Evolutionary conservation across 2,888 invertebrate genomes (phyloP), one percentile per base, ranked within the genome.

Genomic region (Ectemnius cavifrons): DNA sequence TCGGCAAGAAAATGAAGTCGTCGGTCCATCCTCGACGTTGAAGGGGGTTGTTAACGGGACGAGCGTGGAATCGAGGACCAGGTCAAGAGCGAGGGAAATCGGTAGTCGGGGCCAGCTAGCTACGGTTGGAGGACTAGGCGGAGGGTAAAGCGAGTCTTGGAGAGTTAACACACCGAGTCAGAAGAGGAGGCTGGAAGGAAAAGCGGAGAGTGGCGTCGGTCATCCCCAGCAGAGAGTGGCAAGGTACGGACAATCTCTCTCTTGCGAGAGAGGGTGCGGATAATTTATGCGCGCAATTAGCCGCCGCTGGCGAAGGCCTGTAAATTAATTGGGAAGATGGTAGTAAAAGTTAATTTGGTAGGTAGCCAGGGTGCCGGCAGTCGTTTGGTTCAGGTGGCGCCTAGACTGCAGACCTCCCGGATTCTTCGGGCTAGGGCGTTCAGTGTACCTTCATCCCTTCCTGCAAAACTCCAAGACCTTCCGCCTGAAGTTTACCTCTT

Each of bases 301-400:
- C 84, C 81, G 82, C 84, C 81, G 82, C 82, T 81, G 73, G 83
- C 78, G 82, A 77, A 73, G 75, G 82, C 84, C 82, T 87, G 86
- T 85, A 89, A 89, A 89, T 89, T 89, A 89, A 89, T 89, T 88
- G 87, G 86, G 85, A 88, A 87, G 87, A 86, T 83, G 88, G 86
- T 86, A 86, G 88, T 89, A 88, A 89, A 89, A 89, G 88, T 89
- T 89, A 89, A 89, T 89, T 89, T 89, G 84, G 86, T 88, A 85
- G 87, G 84, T 84, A 75, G 84, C 83, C 81, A 83, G 81, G 75
- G 79, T 71, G 63, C 72, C 66, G 83, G 78, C 81, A 86, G 87
- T 86, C 88, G 86, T 89, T 89, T 85, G 81, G 85, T 83, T 85
- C 89, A 89, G 88, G 86, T 89, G 89, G 87, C 81, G 88, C 78